These are phyloP conservation scores for Lissonota sp. DNA, from an alignment of 2,888 invertebrate species.

Conservation along the genomic window DNA sequence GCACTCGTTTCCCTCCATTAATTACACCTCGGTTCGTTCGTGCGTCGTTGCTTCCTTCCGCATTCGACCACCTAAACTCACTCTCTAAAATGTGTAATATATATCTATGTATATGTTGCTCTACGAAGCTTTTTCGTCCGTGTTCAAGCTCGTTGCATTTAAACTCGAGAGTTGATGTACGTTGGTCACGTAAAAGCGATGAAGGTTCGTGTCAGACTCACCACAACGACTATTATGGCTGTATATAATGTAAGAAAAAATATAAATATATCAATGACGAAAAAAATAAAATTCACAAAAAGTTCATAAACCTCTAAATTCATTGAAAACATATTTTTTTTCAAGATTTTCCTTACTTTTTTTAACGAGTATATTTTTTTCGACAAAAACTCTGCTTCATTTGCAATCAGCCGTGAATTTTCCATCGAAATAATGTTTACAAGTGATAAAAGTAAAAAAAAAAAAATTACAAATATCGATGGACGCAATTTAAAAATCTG, in stretches of 20 bases:
- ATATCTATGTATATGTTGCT: not conserved
- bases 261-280: no score
- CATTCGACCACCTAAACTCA: constrained; percentile 50
- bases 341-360: no score
- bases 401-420: no score
- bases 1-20: constrained; percentile 66
- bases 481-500: no score
- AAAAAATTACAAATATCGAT: no score
- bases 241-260: no score
- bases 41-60: constrained; percentile 58
- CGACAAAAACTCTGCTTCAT: no score
- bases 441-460: no score
- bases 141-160: constrained; percentile 45
- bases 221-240: constrained; percentile 2
- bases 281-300: not conserved
- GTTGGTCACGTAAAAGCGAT: constrained; percentile 46
- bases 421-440: no score
- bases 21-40: constrained; percentile 70
- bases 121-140: not conserved
- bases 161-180: constrained; percentile 44
- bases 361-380: no score
- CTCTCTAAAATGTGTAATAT: not conserved
- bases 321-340: no score
- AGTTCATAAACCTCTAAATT: not conserved
- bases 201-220: constrained; percentile 27